phyloP scores from a whole-genome alignment of 92 coral and sea anemone genomes.

The Chrysogorgia sp. region DNA sequence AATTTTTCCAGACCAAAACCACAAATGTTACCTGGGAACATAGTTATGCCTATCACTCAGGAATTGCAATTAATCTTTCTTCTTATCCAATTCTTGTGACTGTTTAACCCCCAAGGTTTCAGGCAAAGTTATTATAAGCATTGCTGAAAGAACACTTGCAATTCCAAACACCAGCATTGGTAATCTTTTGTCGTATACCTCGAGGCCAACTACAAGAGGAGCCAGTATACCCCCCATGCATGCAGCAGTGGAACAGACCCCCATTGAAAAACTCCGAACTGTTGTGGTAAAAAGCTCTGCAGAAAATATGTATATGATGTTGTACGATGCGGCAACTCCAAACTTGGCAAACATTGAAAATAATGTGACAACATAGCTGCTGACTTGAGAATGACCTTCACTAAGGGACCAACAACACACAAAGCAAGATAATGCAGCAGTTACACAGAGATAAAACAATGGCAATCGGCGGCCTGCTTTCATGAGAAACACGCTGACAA shows the following conservation, averaged over 20 bases:
- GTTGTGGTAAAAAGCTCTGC: constrained; percentile 30
- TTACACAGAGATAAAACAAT: constrained; percentile 7
- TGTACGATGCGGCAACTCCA: constrained; percentile 28
- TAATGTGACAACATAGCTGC: neutral
- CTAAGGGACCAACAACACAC: constrained; percentile 5
- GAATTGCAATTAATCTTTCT: constrained; percentile 4
- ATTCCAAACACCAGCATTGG: constrained; percentile 31
- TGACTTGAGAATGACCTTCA: neutral
- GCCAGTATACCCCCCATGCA: constrained; percentile 25
- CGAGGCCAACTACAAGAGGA: constrained; percentile 19
- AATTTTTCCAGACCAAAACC: neutral
- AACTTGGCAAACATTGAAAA: constrained; percentile 26
- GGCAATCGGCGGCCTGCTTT: constrained; percentile 24
- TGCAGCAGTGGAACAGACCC: constrained; percentile 15
- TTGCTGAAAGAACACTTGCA: neutral
- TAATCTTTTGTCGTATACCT: constrained; percentile 34
- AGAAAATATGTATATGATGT: constrained; percentile 31
- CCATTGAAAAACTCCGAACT: constrained; percentile 25
- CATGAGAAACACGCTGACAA: constrained; percentile 9
- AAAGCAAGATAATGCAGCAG: constrained; percentile 15
- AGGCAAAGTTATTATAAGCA: constrained; percentile 14
- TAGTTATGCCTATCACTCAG: neutral
- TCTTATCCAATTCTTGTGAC: neutral
- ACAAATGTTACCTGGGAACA: neutral
- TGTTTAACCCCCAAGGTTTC: neutral